These are phyloP conservation scores for Coreoperca whiteheadi DNA, from an alignment of 2,113 vertebrate genomes.

Conservation along the genomic window DNA sequence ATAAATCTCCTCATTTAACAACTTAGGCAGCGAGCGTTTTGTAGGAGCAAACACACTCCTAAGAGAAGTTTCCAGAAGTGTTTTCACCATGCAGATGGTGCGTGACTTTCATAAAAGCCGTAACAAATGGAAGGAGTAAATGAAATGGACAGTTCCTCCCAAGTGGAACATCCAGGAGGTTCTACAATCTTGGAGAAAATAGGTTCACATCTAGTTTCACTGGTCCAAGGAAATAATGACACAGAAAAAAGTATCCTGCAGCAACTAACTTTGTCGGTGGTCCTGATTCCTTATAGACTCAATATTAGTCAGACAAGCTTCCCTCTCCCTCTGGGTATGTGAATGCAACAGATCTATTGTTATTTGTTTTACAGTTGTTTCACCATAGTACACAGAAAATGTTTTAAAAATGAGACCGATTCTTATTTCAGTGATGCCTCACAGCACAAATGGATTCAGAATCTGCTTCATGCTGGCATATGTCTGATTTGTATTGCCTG, in stretches of 20 bases:
- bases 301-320: slow-evolving; percentile 42
- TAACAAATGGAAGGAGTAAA: slow-evolving; percentile 76
- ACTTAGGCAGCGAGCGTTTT: slow-evolving; percentile 21
- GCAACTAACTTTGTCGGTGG: slow-evolving; percentile 51
- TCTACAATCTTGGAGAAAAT: slow-evolving; percentile 66
- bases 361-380: slow-evolving; percentile 45
- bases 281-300: slow-evolving; percentile 31
- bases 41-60: slow-evolving; percentile 30
- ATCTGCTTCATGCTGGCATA: neutral
- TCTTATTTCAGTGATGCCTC: slow-evolving; percentile 15
- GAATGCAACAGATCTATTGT: slow-evolving; percentile 29
- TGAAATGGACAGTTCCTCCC: slow-evolving; percentile 73
- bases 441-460: neutral
- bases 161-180: slow-evolving; percentile 68
- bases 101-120: slow-evolving; percentile 67
- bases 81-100: slow-evolving; percentile 72
- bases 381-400: neutral
- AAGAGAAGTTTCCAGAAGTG: slow-evolving; percentile 50
- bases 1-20: slow-evolving; percentile 44
- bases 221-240: slow-evolving; percentile 68
- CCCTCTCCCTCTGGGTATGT: slow-evolving; percentile 15
- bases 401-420: neutral
- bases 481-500: slow-evolving; percentile 16
- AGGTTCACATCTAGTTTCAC: slow-evolving; percentile 68
- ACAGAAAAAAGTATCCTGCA: slow-evolving; percentile 55